Base-by-base conservation (phyloP, 2,797 vertebrate genomes). In the Harpagifer antarcticus region DNA sequence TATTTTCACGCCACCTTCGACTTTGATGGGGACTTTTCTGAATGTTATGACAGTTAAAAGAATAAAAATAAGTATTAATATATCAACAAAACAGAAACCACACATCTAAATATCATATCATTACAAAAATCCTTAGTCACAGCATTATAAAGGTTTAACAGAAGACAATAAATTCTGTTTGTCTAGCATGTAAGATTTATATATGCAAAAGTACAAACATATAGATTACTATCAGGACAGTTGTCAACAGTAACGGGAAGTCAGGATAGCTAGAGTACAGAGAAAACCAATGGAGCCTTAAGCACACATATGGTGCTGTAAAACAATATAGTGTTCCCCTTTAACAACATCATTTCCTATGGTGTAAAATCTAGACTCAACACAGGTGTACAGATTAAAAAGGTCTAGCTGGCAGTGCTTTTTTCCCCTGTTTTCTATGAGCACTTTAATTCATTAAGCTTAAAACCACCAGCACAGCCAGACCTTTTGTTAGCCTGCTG, bases 401-500 rank as follows among this genome's bases (percentile, higher is more conserved):
- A 55, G 43, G 17, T 45, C 20, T 52, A 82, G 70, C 78, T 78
- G 72, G 70, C 78, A 65, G 23, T 12, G 61, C 2, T 50, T 58
- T 8, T 58, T 3, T 20, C 0, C 8, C 8, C 33, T 9, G 1
- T 59, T 33, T 47, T 54, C 58, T 20, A 27, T 16, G 40, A 62
- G 65, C 61, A 70, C 60, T 76, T 81, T 72, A 81, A 81, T 83
- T 81, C 64, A 84, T 82, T 72, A 67, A 42, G 63, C 76, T 68
- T 76, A 59, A 84, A 85, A 53, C 76, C 78, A 84, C 48, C 76
- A 78, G 72, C 61, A 79, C 31, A 49, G 33, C 65, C 67, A 62
- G 68, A 74, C 52, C 84, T 84, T 84, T 86, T 86, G 85, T 88
- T 72, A 10, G 74, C 3, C 80, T 54, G 78, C 70, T 79, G 77